These are phyloP conservation scores for Crossaster papposus DNA, from an alignment of 53 echinoderm and acorn worm genomes.

Conservation along the genomic window DNA sequence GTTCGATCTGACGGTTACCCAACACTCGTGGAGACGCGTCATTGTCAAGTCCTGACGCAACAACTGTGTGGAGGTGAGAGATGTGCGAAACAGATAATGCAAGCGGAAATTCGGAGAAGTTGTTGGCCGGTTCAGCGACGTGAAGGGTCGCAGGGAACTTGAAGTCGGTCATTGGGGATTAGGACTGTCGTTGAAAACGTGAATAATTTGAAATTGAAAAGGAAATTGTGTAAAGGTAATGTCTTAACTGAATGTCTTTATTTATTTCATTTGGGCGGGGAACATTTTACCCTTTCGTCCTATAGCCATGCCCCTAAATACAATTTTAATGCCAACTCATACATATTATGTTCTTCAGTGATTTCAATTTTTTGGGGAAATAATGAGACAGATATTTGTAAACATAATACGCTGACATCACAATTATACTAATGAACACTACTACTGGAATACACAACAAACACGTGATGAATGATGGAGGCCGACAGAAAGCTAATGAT, in stretches of 20 bases:
- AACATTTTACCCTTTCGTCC: not conserved
- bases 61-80: not conserved
- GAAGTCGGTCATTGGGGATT: not conserved
- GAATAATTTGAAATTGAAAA: not conserved
- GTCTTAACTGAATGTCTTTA: not conserved
- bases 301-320: not conserved
- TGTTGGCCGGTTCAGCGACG: not conserved
- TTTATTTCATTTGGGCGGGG: not conserved
- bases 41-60: not conserved
- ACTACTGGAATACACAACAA: no score
- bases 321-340: not conserved
- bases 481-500: no score
- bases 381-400: no score
- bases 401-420: no score
- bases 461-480: no score
- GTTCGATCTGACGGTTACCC: conserved; percentile 38
- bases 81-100: not conserved
- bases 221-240: no score
- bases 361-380: no score
- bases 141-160: not conserved
- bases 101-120: not conserved
- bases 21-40: conserved; percentile 12
- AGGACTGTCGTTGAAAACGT: not conserved
- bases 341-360: no score
- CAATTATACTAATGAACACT: no score